These are phyloP conservation scores for Diplogasteroides magnus DNA, from an alignment of 1,140 invertebrate species.

Conservation along the genomic window DNA sequence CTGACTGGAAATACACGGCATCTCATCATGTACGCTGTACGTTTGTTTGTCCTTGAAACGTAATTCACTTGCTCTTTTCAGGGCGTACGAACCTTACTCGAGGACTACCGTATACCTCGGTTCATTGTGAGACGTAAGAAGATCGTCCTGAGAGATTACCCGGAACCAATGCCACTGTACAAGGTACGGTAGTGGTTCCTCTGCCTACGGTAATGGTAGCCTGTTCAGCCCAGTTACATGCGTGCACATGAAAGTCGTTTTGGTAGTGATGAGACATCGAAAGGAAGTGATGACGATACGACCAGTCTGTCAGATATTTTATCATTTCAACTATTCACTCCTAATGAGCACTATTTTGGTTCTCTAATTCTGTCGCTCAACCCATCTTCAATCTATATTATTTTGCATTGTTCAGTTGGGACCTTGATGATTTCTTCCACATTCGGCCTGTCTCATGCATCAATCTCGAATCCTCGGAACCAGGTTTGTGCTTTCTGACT, in stretches of 20 bases:
- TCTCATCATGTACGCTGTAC: conserved; percentile 9
- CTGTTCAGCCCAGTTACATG: conserved; percentile 42
- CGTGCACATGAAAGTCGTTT: conserved; percentile 20
- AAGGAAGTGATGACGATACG: background rate
- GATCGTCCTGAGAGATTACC: conserved; percentile 34
- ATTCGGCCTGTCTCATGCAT: conserved; percentile 28
- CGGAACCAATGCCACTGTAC: conserved; percentile 36
- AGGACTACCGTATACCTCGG: conserved; percentile 46
- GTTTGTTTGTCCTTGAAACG: background rate
- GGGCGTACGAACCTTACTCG: conserved; percentile 44
- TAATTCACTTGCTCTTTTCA: conserved; percentile 28
- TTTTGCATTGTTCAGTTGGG: conserved; percentile 8
- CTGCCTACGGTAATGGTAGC: background rate
- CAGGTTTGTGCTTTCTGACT: background rate
- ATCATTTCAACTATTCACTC: background rate
- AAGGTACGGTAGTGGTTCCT: conserved; percentile 20
- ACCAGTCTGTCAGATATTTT: conserved; percentile 5
- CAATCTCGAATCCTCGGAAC: background rate
- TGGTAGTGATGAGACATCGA: conserved; percentile 13
- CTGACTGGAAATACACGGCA: conserved; percentile 35
- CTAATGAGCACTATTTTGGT: conserved; percentile 5
- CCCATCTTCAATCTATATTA: too few relatives aligned
- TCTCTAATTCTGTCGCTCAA: conserved; percentile 4
- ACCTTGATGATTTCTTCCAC: conserved; percentile 14
- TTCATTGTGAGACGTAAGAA: conserved; percentile 34